Evolutionary conservation across 2,888 invertebrate genomes (phyloP).

Genomic region (Mycalesis mineus): DNA sequence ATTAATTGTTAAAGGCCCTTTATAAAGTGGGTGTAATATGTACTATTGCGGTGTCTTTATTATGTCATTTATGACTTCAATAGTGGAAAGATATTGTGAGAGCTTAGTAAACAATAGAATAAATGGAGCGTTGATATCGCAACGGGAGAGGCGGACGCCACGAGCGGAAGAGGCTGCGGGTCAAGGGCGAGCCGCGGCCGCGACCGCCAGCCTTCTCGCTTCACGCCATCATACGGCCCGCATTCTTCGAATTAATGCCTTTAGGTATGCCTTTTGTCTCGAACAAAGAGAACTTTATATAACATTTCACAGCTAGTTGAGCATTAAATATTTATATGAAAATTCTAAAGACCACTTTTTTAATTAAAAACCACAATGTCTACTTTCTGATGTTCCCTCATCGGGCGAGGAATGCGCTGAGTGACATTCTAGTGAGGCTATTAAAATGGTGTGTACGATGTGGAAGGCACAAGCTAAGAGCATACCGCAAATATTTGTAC

Average conservation of each 20-base stretch:
- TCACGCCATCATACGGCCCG: conserved; percentile 36
- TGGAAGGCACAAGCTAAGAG: conserved; percentile 35
- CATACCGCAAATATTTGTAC: conserved; percentile 66
- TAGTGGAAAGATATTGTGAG: conserved; percentile 11
- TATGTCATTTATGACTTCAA: neutral
- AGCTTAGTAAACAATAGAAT: conserved; percentile 27
- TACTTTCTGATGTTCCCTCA: neutral
- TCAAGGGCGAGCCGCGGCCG: conserved; percentile 58
- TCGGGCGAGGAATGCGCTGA: conserved; percentile 48
- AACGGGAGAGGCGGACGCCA: conserved; percentile 42
- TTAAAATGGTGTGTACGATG: conserved; percentile 51
- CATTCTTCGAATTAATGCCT: conserved; percentile 44
- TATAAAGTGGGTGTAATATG: too few species aligned
- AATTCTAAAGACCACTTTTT: neutral
- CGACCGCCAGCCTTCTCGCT: conserved; percentile 33
- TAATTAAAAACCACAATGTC: neutral
- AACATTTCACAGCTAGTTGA: conserved; percentile 10
- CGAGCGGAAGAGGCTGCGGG: conserved; percentile 42
- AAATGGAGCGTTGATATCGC: conserved; percentile 37
- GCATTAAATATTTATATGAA: conserved; percentile 11
- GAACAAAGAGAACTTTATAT: conserved; percentile 24
- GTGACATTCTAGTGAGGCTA: conserved; percentile 58
- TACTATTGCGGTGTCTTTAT: too few species aligned
- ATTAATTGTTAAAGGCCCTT: too few species aligned
- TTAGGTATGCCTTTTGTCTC: conserved; percentile 36